phyloP scores from a whole-genome alignment of 2,797 vertebrate species.

The Spinus olivaceus region DNA sequence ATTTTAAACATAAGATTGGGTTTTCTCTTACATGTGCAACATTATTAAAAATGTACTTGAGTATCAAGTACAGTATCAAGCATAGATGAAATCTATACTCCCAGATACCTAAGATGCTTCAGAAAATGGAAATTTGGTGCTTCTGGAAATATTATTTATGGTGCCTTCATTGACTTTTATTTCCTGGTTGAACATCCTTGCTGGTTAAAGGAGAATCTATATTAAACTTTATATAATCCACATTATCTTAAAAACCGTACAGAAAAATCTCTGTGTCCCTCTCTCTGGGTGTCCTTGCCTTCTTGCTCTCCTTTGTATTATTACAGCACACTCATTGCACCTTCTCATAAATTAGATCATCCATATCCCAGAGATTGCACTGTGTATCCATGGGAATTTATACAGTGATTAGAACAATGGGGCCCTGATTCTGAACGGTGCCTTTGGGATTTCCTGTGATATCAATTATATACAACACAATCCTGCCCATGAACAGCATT shows the following conservation, averaged over 20 bases:
- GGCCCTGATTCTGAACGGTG: slow-evolving; percentile 27
- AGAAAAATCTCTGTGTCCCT: not conserved
- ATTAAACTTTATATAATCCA: not conserved
- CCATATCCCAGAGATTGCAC: not conserved
- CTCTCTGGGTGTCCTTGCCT: slow-evolving; percentile 22
- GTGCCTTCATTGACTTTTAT: not conserved
- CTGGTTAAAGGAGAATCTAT: not conserved
- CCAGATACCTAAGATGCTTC: not conserved
- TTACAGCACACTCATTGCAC: not conserved
- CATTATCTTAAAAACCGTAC: not conserved
- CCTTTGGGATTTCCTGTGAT: slow-evolving; percentile 41
- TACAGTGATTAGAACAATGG: slow-evolving; percentile 55
- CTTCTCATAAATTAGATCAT: slow-evolving; percentile 45
- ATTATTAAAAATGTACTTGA: not conserved
- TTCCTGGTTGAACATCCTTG: not conserved
- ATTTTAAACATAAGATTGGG: not conserved
- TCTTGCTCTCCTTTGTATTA: slow-evolving; percentile 15
- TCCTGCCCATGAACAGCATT: not conserved
- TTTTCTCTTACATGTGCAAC: not conserved
- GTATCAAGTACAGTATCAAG: not conserved
- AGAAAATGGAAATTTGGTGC: not conserved
- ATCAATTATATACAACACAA: slow-evolving; percentile 33
- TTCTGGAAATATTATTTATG: not conserved
- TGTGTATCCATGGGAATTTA: slow-evolving; percentile 38
- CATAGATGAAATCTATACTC: not conserved